Evolutionary conservation across 2,113 vertebrate genomes (phyloP), one percentile per base, ranked within the genome.

Genomic region (Dinomys branickii): DNA sequence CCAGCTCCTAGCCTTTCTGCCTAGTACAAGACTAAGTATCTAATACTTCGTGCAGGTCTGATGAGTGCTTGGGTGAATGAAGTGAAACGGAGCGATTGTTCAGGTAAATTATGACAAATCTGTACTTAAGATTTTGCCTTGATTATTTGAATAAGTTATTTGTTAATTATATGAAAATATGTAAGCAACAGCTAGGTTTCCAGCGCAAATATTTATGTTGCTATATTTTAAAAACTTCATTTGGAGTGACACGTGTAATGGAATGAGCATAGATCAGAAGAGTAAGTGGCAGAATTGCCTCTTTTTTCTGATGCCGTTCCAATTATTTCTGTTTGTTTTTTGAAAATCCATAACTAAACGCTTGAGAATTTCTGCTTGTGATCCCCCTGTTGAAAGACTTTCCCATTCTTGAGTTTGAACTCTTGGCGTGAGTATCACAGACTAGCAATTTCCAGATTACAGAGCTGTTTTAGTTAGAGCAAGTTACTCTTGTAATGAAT

Each of bases 321-420:
- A 82, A 26, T 86, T 78, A 78, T 69, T 95, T 92, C 82, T 58
- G 28, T 52, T 71, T 91, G 38, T 59, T 90, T 84, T 78, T 95
- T 41, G 56, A 94, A 89, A 87, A 77, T 77, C n/a, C 41, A 63
- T 7, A 67, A 84, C 41, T 28, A 78, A 75, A 61, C 13, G 47
- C 19, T 71, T 92, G 38, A 14, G 56, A 87, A 58, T 81, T 38
- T 69, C 44, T 90, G 16, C 47, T 50, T 78, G 9, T 63, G 33
- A 44, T 24, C n/a, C 56, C 56, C 13, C 59, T 54, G 19, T 71
- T 85, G 78, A 65, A 80, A 88, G 56, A 77, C 30, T 71, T 59
- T 56, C 11, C 85, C 8, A 22, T 89, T 88, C 78, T 77, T 80
- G 38, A 89, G 20, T n/a, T 82, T 63, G 28, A 58, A 41, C 77